A percentile compares a stretch with the other conserved stretches of the same genome.
Evolutionary conservation across 2,888 invertebrate genomes (phyloP).

Genomic region (Lutraria lutraria): DNA sequence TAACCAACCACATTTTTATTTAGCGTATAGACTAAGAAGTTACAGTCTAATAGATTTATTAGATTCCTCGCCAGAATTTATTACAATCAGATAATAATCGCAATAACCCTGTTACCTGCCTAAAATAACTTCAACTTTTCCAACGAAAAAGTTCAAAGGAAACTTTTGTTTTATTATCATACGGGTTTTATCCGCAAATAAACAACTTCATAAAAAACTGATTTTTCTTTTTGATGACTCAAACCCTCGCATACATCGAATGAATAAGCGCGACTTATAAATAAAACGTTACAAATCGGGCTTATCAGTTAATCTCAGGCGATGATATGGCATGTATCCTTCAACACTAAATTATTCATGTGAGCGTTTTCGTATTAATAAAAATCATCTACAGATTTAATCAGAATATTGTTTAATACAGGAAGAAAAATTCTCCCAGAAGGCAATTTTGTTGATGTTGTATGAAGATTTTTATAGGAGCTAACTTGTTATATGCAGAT

Average conservation of each 20-base stretch:
- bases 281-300: slow-evolving; percentile 34
- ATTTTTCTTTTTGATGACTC: slow-evolving; percentile 30
- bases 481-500: too few species aligned
- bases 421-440: neutral
- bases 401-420: slow-evolving; percentile 39
- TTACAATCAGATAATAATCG: slow-evolving; percentile 15
- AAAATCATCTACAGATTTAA: slow-evolving; percentile 35
- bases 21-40: neutral
- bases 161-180: slow-evolving; percentile 6
- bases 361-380: slow-evolving; percentile 52
- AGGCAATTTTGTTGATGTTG: neutral
- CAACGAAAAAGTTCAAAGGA: slow-evolving; percentile 15
- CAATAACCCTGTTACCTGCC: slow-evolving; percentile 10
- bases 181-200: slow-evolving; percentile 21
- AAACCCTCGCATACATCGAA: slow-evolving; percentile 25
- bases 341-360: slow-evolving; percentile 57
- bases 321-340: slow-evolving; percentile 41
- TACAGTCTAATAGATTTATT: slow-evolving; percentile 21
- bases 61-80: neutral
- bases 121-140: slow-evolving; percentile 19
- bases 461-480: neutral
- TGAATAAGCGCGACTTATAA: slow-evolving; percentile 45
- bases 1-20: neutral
- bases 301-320: slow-evolving; percentile 40
- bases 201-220: slow-evolving; percentile 28